phyloP scores from a whole-genome alignment of 1,140 invertebrate species.

The Procambarus clarkii region DNA sequence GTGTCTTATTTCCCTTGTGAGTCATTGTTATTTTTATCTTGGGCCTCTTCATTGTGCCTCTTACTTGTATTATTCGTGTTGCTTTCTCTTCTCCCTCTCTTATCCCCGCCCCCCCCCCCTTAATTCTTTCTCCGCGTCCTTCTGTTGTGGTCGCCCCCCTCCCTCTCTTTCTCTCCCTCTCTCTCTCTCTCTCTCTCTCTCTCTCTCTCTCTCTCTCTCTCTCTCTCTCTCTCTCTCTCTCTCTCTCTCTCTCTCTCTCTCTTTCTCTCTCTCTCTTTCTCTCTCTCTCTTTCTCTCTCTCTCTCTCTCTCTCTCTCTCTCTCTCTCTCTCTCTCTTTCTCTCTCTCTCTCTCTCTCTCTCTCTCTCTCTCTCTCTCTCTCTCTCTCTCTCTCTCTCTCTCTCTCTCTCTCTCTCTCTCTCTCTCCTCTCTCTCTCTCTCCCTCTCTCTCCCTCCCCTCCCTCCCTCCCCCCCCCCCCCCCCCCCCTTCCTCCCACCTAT shows the following conservation, averaged over 20 bases:
- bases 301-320: constrained; percentile 33
- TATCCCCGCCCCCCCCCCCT: no score
- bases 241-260: constrained; percentile 30
- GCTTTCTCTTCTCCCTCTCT: no score
- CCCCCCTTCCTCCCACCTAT: no score
- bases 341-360: constrained; percentile 33
- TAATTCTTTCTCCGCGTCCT: no score
- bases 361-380: constrained; percentile 40
- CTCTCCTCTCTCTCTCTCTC: constrained; percentile 13
- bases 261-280: constrained; percentile 33
- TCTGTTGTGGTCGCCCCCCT: background rate
- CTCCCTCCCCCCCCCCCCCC: background rate
- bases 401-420: constrained; percentile 33
- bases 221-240: constrained; percentile 23
- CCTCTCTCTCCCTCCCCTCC: constrained; percentile 24
- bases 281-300: constrained; percentile 9
- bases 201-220: constrained; percentile 26
- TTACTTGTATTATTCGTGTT: no score
- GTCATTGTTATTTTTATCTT: no score
- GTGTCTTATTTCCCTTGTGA: no score
- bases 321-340: constrained; percentile 6
- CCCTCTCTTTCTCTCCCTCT: constrained; percentile 8
- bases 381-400: constrained; percentile 12
- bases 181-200: constrained; percentile 33
- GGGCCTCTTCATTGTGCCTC: no score